phyloP scores from a whole-genome alignment of 2,888 invertebrate species.

The Rhyacophila evoluta region DNA sequence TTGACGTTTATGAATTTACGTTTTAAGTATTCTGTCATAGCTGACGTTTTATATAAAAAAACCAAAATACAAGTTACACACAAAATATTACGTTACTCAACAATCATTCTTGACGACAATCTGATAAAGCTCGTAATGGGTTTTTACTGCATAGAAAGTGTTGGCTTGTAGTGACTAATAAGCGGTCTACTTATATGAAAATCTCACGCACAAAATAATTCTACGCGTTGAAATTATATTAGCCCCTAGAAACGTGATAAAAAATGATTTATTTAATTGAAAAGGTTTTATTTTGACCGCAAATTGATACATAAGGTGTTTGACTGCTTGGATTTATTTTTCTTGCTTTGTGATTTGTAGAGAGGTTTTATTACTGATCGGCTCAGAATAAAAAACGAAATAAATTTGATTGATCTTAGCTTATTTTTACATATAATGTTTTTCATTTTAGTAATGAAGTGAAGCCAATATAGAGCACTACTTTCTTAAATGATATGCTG shows the following conservation, averaged over 20 bases:
- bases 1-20: no score
- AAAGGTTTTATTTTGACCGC: not conserved
- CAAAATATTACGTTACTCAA: not conserved
- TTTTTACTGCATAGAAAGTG: not conserved
- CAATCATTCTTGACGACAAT: not conserved
- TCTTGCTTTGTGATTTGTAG: not conserved
- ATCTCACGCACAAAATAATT: not conserved
- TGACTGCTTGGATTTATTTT: not conserved
- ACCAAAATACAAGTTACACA: no score
- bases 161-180: slow-evolving; percentile 7
- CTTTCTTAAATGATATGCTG: no score
- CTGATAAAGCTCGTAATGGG: not conserved
- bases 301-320: slow-evolving; percentile 21
- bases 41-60: no score
- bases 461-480: no score
- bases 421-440: no score
- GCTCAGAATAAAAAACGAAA: not conserved
- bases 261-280: slow-evolving; percentile 18
- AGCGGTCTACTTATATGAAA: not conserved
- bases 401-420: no score
- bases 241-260: not conserved
- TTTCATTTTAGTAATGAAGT: no score
- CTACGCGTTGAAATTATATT: not conserved
- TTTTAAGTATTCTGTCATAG: no score
- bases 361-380: not conserved